These are phyloP conservation scores for Helicoverpa assulta DNA, from an alignment of 2,888 invertebrate genomes.

Conservation along the genomic window DNA sequence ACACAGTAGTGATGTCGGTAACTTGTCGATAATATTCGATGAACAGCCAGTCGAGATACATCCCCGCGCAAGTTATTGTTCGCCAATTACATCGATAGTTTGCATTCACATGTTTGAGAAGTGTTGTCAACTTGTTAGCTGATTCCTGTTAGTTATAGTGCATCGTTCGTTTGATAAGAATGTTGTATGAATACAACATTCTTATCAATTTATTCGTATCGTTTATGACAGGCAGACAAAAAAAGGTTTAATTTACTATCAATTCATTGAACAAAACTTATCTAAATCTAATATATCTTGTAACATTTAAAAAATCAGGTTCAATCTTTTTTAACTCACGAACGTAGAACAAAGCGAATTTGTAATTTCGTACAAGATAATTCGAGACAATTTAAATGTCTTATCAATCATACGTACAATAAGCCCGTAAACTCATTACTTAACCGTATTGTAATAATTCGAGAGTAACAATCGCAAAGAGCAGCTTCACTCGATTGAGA, in stretches of 20 bases:
- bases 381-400: not conserved
- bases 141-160: not conserved
- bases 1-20: not conserved
- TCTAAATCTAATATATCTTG: too few species aligned
- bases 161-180: not conserved
- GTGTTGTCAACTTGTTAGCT: not conserved
- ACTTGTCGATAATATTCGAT: not conserved
- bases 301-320: too few species aligned
- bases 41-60: too few species aligned
- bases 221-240: too few species aligned
- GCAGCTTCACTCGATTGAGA: conserved; percentile 29
- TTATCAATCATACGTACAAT: not conserved
- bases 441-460: not conserved
- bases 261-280: not conserved
- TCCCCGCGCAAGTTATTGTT: not conserved
- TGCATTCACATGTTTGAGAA: conserved; percentile 1
- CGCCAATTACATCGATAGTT: conserved; percentile 1
- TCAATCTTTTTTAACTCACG: not conserved
- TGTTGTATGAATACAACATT: too few species aligned
- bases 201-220: too few species aligned
- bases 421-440: not conserved
- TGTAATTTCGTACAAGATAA: not conserved
- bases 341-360: not conserved
- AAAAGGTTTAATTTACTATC: too few species aligned
- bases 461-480: not conserved